Conservation (phyloP, 2,113 vertebrate species). For the Herpetotheres cachinnans region DNA sequence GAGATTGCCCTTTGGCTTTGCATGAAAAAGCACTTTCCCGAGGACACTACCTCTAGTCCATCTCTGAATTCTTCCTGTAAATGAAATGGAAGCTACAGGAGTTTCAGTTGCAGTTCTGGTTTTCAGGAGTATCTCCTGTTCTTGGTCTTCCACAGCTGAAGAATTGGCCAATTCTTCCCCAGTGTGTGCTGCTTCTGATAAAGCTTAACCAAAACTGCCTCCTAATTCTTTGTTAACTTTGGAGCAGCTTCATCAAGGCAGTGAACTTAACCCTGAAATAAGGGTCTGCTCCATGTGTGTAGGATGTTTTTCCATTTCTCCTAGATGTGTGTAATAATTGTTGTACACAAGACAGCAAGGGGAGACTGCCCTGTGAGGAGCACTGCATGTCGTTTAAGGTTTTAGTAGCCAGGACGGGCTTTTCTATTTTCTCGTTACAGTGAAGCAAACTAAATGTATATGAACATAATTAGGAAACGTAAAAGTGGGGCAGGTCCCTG, state of each 20-base stretch:
- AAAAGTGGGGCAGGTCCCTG: not conserved
- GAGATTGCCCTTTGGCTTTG: not conserved
- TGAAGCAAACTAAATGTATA: not conserved
- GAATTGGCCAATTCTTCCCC: not conserved
- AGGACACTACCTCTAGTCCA: not conserved
- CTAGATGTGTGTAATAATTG: rapidly evolving
- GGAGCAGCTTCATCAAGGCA: not conserved
- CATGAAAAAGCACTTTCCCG: not conserved
- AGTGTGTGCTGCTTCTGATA: not conserved
- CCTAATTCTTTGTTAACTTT: not conserved
- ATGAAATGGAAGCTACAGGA: not conserved
- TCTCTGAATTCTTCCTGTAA: not conserved
- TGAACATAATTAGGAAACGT: too few relatives aligned
- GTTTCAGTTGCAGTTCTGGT: not conserved
- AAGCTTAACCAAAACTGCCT: not conserved
- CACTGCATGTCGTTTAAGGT: too few relatives aligned
- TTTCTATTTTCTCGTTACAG: not conserved
- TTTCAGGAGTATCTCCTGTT: not conserved
- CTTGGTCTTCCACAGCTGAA: not conserved
- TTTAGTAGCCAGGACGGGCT: not conserved
- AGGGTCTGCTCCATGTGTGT: rapidly evolving
- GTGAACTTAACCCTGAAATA: not conserved
- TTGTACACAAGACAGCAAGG: too few relatives aligned
- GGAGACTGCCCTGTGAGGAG: not conserved
- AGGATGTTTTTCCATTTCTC: not conserved